Conservation (phyloP, 2,888 invertebrate species). For the Minunthozetes semirufus region DNA sequence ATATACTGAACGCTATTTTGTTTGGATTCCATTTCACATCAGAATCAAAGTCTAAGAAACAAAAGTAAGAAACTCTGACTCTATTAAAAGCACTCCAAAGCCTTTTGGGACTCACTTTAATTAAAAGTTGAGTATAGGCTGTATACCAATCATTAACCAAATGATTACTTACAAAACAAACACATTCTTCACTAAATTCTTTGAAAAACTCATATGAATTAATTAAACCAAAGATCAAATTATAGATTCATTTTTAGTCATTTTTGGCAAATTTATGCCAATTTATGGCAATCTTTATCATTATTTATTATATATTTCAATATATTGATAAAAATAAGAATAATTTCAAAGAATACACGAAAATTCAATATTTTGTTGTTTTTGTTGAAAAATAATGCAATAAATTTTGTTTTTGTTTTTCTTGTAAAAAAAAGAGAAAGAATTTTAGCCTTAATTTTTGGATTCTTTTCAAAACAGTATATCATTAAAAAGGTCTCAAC, state of each 20-base stretch:
- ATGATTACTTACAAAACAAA: background rate
- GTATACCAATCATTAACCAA: background rate
- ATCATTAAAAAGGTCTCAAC: too few relatives aligned
- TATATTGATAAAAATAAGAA: background rate
- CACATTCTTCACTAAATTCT: background rate
- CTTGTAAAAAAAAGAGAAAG: background rate
- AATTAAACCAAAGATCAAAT: too few relatives aligned
- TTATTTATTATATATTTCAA: background rate
- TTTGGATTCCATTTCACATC: background rate
- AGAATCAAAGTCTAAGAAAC: background rate
- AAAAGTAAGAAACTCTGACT: background rate
- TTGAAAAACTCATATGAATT: background rate
- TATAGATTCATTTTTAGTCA: too few relatives aligned
- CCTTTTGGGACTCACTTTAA: conserved; percentile 3
- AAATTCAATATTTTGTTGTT: background rate
- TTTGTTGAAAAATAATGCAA: background rate
- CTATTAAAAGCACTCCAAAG: background rate
- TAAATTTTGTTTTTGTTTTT: background rate
- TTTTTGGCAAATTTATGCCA: background rate
- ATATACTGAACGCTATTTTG: background rate
- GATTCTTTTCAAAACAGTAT: too few relatives aligned
- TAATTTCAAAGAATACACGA: background rate
- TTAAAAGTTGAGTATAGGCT: conserved; percentile 17
- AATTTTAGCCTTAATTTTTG: too few relatives aligned
- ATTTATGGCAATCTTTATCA: background rate